These are phyloP conservation scores for Atta texana DNA, from an alignment of 1,140 invertebrate species.

Conservation along the genomic window DNA sequence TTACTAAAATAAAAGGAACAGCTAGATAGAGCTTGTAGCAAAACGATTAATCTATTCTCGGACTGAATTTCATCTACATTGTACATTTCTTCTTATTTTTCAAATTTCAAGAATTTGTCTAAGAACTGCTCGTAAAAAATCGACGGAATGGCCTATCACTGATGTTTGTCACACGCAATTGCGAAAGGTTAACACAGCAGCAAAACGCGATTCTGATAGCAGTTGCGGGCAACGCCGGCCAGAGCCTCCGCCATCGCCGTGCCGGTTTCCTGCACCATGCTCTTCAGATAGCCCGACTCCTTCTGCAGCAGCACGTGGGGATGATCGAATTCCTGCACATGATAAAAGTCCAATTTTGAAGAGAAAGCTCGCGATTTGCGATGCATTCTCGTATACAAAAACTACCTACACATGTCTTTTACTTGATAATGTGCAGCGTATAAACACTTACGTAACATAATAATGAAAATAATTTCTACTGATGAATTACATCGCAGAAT, in stretches of 20 bases:
- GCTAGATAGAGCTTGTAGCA: neutral
- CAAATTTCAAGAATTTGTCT: neutral
- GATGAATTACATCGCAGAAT: neutral
- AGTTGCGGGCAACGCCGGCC: slow-evolving; percentile 75
- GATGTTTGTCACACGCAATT: neutral
- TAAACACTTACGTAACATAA: slow-evolving; percentile 9
- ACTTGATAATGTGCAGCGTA: neutral
- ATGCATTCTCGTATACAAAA: slow-evolving; percentile 18
- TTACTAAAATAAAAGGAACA: neutral
- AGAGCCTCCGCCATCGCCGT: slow-evolving; percentile 84
- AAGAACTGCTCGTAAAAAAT: neutral
- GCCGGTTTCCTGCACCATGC: slow-evolving; percentile 90
- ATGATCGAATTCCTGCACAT: slow-evolving; percentile 89
- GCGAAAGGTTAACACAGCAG: slow-evolving; percentile 4
- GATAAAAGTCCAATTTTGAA: slow-evolving; percentile 55
- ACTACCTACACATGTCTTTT: no score
- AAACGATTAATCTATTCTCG: neutral
- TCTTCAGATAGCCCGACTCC: slow-evolving; percentile 88
- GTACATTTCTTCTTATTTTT: neutral
- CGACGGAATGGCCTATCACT: neutral
- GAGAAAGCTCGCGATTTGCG: neutral
- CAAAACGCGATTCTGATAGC: slow-evolving; percentile 74
- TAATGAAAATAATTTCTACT: neutral
- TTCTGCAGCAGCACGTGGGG: slow-evolving; percentile 90
- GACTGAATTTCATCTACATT: neutral